Evolutionary conservation across 2,113 vertebrate genomes (phyloP), one percentile per base, ranked within the genome.

Genomic region (Myanophis thanlyinensis): DNA sequence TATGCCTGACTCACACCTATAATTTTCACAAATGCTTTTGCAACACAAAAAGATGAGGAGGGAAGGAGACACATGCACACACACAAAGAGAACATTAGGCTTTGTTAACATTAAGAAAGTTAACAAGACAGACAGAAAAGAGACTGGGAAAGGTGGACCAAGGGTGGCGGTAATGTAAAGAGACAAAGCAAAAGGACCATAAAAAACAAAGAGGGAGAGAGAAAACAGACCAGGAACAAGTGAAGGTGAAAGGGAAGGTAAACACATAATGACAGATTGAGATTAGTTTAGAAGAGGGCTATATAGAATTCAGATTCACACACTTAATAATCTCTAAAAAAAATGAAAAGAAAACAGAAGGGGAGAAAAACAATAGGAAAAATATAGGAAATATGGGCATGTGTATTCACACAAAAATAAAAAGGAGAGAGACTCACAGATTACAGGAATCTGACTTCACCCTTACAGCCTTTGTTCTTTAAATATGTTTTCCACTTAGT

Each of bases 361-460:
- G 30, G n/a, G 27, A 35, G 47, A 53, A 89, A 27, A 67, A 91
- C 92, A 0, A 25, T 0, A 84, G 91, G 53, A n/a, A 93, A 46
- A 25, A 67, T 93, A 27, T 1, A 51, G n/a, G 51, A 40, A 87
- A 88, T 51, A 88, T 88, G 52, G 85, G 62, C 59, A 91, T 0
- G 44, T 23, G 0, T 12, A 52, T 5, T 56, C 23, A 87, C 15
- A 86, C 44, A 85, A 40, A 87, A 49, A 25, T 13, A 84, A 88
- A 35, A 51, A 25, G 40, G 44, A 35, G n/a, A 88, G 85, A 91
- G 85, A 84, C 85, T 84, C 91, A 91, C 88, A 93, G 44, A 93
- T 96, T 96, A 96, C 97, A 96, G 96, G 96, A 97, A 97, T 96
- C 90, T 96, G 97, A 96, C 97, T 97, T 96, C 97, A 96, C 96